Evolutionary conservation across 2,888 invertebrate genomes (phyloP), one percentile per base, ranked within the genome.

Genomic region (Trachelus tabidus): DNA sequence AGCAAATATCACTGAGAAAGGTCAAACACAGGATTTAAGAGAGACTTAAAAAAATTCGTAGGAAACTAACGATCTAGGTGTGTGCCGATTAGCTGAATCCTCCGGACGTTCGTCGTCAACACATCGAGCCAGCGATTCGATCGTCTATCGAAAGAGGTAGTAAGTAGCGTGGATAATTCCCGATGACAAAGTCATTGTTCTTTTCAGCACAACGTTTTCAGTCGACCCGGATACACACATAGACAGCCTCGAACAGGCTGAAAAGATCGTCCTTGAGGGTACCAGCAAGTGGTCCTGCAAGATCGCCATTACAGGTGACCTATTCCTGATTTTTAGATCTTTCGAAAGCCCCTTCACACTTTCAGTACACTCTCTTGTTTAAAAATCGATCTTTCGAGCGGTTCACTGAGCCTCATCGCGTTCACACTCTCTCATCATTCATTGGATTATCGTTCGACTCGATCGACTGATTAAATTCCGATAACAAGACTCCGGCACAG

Each of bases 201-300:
- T 90, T 90, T 94, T 93, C 95, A 98, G 98, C 96, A 97, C 96
- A 94, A 98, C 97, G 94, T 98, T 98, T 96, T 95, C 96, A 95
- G 97, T 98, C 96, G 97, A 97, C 94, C 97, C 98, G 93, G 97
- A 98, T 94, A 97, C 97, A 94, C 98, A 98, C 95, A 97, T 98
- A 94, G 98, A 98, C 95, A 97, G 97, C 94, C 96, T 98, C 94
- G 98, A 98, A 94, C 98, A 98, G 94, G 98, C 98, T 92, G 97
- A 98, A 94, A 96, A 96, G 94, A 96, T 97, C 94, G 98, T 98
- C 93, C 97, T 98, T 93, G 98, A 98, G 94, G 98, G 98, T 94
- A 98, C 98, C 92, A 98, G 98, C 93, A 98, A 98, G 94, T 98
- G 98, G 98, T 98, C 98, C 93, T 98, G 98, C 96, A 98, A 98